Percentiles rank a stretch among this genome's conserved stretches.
Evolutionary conservation across 37 sponge, comb jelly and placozoan species (phyloP).

Genomic region (Crambe crambe): DNA sequence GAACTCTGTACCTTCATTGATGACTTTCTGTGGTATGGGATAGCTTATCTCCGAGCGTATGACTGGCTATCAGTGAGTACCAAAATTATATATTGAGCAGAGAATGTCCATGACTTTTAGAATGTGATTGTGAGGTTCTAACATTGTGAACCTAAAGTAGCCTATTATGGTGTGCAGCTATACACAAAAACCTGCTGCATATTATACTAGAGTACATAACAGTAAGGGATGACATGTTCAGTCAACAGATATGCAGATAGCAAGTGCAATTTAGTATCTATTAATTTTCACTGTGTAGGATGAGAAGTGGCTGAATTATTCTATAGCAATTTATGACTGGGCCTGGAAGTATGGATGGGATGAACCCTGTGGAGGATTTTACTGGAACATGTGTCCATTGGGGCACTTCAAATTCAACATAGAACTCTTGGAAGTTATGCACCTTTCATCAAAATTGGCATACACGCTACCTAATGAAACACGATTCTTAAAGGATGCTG

Average conservation of each 20-base stretch:
- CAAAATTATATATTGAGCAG: no score
- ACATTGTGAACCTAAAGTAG: no score
- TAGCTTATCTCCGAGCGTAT: conserved; percentile 57
- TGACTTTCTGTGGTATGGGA: conserved; percentile 58
- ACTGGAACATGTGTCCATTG: conserved; percentile 36
- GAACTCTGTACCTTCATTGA: conserved; percentile 30
- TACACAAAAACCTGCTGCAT: no score
- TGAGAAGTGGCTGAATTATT: conserved; percentile 28
- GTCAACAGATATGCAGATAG: no score
- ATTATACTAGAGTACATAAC: no score
- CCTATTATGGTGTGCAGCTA: no score
- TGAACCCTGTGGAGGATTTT: conserved; percentile 52
- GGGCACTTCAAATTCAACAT: conserved; percentile 34
- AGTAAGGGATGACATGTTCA: no score
- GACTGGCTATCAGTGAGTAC: no score
- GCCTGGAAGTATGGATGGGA: conserved; percentile 59
- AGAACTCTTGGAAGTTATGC: conserved; percentile 35
- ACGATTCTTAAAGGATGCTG: conserved; percentile 12
- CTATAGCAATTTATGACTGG: conserved; percentile 43
- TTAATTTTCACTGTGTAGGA: no score
- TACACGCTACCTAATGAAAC: conserved; percentile 34
- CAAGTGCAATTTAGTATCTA: conserved; percentile 24
- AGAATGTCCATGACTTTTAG: no score
- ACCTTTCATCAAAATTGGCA: conserved; percentile 36
- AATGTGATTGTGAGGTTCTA: no score